Evolutionary conservation across 2,113 vertebrate genomes (phyloP).

Genomic region (Paraplagusia blochii): DNA sequence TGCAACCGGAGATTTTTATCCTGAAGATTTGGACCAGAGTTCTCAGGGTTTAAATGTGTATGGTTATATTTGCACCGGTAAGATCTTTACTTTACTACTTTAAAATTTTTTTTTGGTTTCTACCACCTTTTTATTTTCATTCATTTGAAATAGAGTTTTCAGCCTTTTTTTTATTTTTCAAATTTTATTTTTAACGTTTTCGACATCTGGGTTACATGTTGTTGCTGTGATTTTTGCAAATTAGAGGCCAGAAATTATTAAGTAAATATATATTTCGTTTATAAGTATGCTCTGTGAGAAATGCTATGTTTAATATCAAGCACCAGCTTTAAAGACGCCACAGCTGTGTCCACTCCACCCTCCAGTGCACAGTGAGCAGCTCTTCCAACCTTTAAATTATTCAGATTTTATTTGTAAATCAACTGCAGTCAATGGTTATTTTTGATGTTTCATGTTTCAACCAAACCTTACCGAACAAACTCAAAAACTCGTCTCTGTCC

Average conservation of each 20-base stretch:
- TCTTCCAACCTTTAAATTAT: slow-evolving; percentile 70
- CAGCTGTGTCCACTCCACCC: slow-evolving; percentile 42
- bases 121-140: not conserved
- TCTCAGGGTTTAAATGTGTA: slow-evolving; percentile 75
- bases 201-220: too few species aligned
- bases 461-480: too few species aligned
- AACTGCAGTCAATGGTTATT: too few species aligned
- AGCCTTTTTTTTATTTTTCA: too few species aligned
- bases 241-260: too few species aligned
- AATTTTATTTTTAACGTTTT: too few species aligned
- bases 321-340: not conserved
- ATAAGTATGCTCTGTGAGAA: too few species aligned
- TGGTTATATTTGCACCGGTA: slow-evolving; percentile 79
- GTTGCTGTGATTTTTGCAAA: too few species aligned
- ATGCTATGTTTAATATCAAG: too few species aligned
- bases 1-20: slow-evolving; percentile 38
- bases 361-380: slow-evolving; percentile 55
- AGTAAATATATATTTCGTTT: too few species aligned
- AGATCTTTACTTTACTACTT: slow-evolving; percentile 32
- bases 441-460: too few species aligned
- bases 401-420: slow-evolving; percentile 59
- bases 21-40: slow-evolving; percentile 25
- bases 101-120: not conserved
- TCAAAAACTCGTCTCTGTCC: slow-evolving; percentile 2
- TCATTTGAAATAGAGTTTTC: not conserved